Base-by-base conservation (phyloP, 2,113 vertebrate genomes). In the Ceuthmochares aereus region DNA sequence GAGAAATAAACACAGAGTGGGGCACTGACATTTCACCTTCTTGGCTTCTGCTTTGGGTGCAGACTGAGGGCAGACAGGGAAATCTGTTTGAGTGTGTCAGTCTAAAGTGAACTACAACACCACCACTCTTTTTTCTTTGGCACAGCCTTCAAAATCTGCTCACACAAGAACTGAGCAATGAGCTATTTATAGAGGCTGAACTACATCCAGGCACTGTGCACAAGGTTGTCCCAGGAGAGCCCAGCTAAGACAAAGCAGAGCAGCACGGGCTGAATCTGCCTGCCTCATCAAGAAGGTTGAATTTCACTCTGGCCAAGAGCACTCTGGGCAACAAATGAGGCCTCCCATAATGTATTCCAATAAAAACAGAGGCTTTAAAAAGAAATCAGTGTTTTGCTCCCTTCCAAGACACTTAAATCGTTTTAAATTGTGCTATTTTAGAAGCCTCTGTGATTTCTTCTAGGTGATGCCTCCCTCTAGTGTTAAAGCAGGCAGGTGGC, bases 341-440 rank as follows among this genome's bases (percentile, higher is more conserved):
- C 92, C 90, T 93, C 93, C 68, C 72, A 64, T 95, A 84, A 96
- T 27, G 83, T 77, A 87, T 32, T 96, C 95, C 93, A 97, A 91
- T 86, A 94, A 96, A 96, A 96, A 95, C 76, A 96, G 68, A 84
- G 85, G 68, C 82, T 95, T 95, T 96, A 92, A 90, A 96, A 91
- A 94, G 88, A 96, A 95, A 90, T 89, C 92, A 68, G 60, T 17
- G 36, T 15, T 93, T 93, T 34, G n/a, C 45, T 95, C 88, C 62
- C 52, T 81, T 96, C 85, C 91, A 95, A 97, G 77, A 51, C 55
- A 67, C 63, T 91, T 51, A 95, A 94, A 90, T 69, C 4, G 2
- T 62, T 88, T 68, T 22, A 58, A 96, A 97, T 67, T 30, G 82
- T 0, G 9, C 54, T 73, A 6, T 85, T 94, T 78, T 58, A 45